These are phyloP conservation scores for Eubucco bourcierii DNA, from an alignment of 2,113 vertebrate species.

Conservation along the genomic window DNA sequence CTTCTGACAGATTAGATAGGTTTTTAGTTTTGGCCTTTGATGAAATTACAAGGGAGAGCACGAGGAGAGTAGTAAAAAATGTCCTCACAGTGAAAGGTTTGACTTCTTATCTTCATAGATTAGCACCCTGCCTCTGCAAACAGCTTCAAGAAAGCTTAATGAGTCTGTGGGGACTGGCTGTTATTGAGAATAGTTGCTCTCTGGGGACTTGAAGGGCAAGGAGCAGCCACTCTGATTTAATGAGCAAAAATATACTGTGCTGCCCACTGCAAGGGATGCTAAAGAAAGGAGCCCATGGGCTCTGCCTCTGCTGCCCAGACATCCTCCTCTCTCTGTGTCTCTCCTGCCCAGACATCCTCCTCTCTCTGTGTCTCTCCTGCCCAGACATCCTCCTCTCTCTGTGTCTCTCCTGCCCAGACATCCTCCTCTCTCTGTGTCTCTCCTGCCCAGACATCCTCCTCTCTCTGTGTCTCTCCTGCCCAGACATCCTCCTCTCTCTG, in stretches of 20 bases:
- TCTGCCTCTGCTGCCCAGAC: not conserved
- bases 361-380: too few relatives aligned
- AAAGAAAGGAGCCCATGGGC: not conserved
- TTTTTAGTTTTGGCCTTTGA: conserved; percentile 64
- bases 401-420: not conserved
- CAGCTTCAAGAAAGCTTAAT: conserved; percentile 52
- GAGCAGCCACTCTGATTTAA: conserved; percentile 40
- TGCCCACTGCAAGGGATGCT: conserved; percentile 12
- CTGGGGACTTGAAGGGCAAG: conserved; percentile 6
- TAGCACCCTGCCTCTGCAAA: conserved; percentile 53
- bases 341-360: not conserved
- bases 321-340: not conserved
- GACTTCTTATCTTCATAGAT: conserved; percentile 69
- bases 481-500: not conserved
- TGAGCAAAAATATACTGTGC: conserved; percentile 9
- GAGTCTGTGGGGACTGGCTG: conserved; percentile 21
- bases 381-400: too few relatives aligned
- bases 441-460: not conserved
- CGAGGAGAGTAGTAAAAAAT: conserved; percentile 34
- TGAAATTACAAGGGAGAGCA: conserved; percentile 62
- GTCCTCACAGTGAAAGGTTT: conserved; percentile 44
- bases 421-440: not conserved
- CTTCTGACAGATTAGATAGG: conserved; percentile 72
- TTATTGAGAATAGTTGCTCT: conserved; percentile 27
- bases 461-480: not conserved